Evolutionary conservation across 2,797 vertebrate species (phyloP).

Genomic region (Mus caroli): DNA sequence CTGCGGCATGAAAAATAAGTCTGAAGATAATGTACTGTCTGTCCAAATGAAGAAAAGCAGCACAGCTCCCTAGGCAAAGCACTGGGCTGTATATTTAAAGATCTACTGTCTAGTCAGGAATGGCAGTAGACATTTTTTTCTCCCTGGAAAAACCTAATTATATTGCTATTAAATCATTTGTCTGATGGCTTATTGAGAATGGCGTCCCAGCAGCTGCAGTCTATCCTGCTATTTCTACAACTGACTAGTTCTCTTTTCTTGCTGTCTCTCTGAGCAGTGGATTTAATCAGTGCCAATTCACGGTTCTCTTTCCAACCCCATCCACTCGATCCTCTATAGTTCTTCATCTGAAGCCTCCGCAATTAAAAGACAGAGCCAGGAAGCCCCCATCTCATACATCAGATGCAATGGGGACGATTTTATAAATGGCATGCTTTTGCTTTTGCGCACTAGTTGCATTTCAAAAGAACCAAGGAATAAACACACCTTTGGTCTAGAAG

Average conservation of each 20-base stretch:
- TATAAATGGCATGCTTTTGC: background rate
- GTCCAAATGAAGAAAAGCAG: conserved; percentile 68
- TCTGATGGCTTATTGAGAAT: conserved; percentile 51
- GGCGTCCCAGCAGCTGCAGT: background rate
- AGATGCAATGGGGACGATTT: background rate
- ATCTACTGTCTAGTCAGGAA: conserved; percentile 34
- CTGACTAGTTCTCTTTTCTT: background rate
- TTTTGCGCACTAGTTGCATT: background rate
- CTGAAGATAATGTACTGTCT: conserved; percentile 24
- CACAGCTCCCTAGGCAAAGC: conserved; percentile 22
- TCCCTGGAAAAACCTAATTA: conserved; percentile 56
- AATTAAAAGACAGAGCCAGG: conserved; percentile 18
- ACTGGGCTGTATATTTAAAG: conserved; percentile 59
- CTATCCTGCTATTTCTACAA: conserved; percentile 16
- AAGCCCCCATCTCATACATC: background rate
- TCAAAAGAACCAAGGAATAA: conserved; percentile 13
- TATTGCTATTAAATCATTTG: conserved; percentile 61
- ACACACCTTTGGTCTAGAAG: background rate
- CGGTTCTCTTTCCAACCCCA: background rate
- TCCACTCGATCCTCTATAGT: background rate
- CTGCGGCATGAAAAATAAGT: conserved; percentile 44
- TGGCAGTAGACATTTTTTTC: conserved; percentile 27
- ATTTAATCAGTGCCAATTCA: conserved; percentile 25
- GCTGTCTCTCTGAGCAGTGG: background rate
- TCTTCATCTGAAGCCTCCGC: background rate